Base-by-base conservation (phyloP, 2,888 invertebrate genomes). In the Thymelicus sylvestris region DNA sequence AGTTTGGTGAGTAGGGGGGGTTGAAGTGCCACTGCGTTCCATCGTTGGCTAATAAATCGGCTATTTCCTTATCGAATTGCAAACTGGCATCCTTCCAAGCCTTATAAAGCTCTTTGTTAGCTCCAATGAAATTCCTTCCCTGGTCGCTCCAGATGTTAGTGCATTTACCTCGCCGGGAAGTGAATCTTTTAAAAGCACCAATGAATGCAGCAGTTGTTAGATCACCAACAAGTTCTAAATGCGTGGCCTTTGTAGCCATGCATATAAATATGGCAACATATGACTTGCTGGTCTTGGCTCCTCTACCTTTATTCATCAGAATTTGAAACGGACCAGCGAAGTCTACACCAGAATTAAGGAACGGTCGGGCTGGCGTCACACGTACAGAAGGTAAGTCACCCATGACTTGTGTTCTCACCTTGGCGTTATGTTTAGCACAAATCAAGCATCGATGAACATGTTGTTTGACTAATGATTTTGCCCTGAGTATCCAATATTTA, bases 21-120 rank as follows among this genome's bases (percentile, higher is more conserved):
- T 44, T 61, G 10, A 61, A 61, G 10, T 61, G 61, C 61, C 61
- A 61, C 15, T 61, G 61, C 1, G 61, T 61, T 15, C 61, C 61
- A 61, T 61, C 61, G 0, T 13, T 10, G 3, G 61, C 61, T 5
- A 62, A 24, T 8, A 24, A 24, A 6, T 62, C 47, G 3, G 62
- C 44, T 24, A 62, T 47, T 15, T 62, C 47, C 2, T 19, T 24
- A 6, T 10, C 24, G 19, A 62, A 62, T 2, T 24, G 24, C 19
- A 62, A 12, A 8, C 47, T 24, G 47, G 41, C 47, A 12, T 62
- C 62, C 13, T n/a, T 52, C 47, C 64, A n/a, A n/a, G n/a, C n/a
- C n/a, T n/a, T n/a, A n/a, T n/a, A n/a, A n/a, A n/a, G n/a, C n/a
- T n/a, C n/a, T 6, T 64, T 64, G 10, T 48, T 64, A 2, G 64